Base-by-base conservation (phyloP, 2,888 invertebrate genomes). In the Eilema caniola region DNA sequence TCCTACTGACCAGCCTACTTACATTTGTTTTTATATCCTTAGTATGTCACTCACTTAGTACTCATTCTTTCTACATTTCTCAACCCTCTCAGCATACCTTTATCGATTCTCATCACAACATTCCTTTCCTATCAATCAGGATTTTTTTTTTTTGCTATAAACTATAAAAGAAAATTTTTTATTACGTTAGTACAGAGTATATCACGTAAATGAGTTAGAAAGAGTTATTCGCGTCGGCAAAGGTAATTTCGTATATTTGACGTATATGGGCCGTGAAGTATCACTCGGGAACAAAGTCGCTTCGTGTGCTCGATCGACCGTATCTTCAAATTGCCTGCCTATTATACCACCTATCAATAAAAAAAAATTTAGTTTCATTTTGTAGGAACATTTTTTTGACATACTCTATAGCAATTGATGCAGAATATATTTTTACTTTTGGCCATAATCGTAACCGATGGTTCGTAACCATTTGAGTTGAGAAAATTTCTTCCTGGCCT, bases 131-230 rank as follows among this genome's bases (percentile, higher is more conserved):
- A 53, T 53, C 53, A 53, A 53, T 53, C 53, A 10, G 53, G 53
- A 53, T 10, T 53, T 47, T 47, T 20, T n/a, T 20, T n/a, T 53
- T 53, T n/a, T 53, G 53, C 53, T 53, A 53, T 53, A 53, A 53
- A 53, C 53, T 53, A 53, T 5, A 53, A 20, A n/a, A 53, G n/a
- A n/a, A 53, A 53, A 53, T n/a, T 59, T 16, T 31, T 12, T 28
- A 14, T 65, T 53, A 65, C 28, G 5, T 37, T 41, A 80, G 81
- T 85, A 83, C 86, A 83, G 78, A 81, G 78, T 81, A 85, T 84
- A 84, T 86, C 85, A 85, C 76, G 78, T 83, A 84, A 88, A 89
- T 86, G 86, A 87, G 88, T 87, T 85, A 86, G 85, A 84, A 86
- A 87, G 87, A 65, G 86, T 89, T 88, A 89, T 86, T 84, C 72